Evolutionary conservation across 2,888 invertebrate genomes (phyloP).

Genomic region (Ichneumoninae sp.): DNA sequence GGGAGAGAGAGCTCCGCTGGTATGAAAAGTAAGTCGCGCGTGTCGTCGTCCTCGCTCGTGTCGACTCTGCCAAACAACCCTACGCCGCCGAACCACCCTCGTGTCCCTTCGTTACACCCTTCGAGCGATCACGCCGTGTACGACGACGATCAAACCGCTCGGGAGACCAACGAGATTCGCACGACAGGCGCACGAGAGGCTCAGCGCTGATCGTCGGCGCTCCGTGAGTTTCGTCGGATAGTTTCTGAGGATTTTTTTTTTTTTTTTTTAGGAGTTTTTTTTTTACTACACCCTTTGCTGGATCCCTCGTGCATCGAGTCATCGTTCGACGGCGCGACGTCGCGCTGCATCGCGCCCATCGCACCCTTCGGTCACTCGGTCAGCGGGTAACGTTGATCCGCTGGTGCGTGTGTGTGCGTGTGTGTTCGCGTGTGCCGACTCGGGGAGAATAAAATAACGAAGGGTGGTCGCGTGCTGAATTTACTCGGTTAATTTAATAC

Average conservation of each 20-base stretch:
- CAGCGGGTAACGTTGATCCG: conserved; percentile 15
- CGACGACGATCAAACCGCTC: background rate
- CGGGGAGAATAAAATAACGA: background rate
- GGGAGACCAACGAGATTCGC: too few relatives aligned
- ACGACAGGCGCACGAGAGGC: background rate
- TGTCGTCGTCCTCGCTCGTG: conserved; percentile 26
- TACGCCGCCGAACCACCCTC: background rate
- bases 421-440: background rate
- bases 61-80: conserved; percentile 15
- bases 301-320: conserved; percentile 1
- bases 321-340: conserved; percentile 20
- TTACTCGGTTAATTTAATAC: background rate
- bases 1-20: background rate
- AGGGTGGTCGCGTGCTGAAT: background rate
- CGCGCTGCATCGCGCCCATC: conserved; percentile 35
- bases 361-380: conserved; percentile 55
- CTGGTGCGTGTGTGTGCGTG: background rate
- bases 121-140: background rate
- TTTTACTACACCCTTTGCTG: background rate
- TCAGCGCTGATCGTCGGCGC: background rate
- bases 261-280: background rate
- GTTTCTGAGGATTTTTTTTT: background rate
- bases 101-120: conserved; percentile 18
- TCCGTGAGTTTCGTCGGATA: background rate
- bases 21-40: conserved; percentile 53